These are phyloP conservation scores for Leptinotarsa juncta DNA, from an alignment of 2,888 invertebrate genomes.

Conservation along the genomic window DNA sequence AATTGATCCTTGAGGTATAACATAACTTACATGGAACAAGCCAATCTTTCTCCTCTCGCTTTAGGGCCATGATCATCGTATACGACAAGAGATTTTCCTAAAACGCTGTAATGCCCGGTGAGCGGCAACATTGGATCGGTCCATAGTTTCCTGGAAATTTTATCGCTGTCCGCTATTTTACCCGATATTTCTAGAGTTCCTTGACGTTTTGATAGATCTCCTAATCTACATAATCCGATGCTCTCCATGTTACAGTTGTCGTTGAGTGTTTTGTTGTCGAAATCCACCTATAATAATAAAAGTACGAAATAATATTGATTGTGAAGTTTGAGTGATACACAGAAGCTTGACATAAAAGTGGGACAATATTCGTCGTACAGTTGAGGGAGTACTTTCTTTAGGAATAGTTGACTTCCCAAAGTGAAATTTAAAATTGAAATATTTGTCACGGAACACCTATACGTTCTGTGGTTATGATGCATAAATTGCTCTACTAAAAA, in stretches of 20 bases:
- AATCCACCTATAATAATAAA: constrained; percentile 67
- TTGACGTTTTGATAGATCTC: constrained; percentile 81
- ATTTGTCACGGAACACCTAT: too few relatives aligned
- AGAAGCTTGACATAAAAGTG: too few relatives aligned
- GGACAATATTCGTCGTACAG: too few relatives aligned
- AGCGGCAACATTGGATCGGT: constrained; percentile 83
- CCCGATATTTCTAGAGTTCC: constrained; percentile 82
- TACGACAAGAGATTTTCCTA: constrained; percentile 87
- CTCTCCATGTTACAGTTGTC: constrained; percentile 70
- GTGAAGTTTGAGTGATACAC: too few relatives aligned
- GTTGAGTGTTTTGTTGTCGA: constrained; percentile 71
- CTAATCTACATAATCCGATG: constrained; percentile 76
- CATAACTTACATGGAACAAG: constrained; percentile 81
- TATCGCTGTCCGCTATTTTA: constrained; percentile 73
- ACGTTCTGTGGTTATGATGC: too few relatives aligned
- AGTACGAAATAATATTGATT: too few relatives aligned
- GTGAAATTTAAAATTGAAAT: too few relatives aligned
- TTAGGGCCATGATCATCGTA: constrained; percentile 90
- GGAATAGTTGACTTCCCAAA: too few relatives aligned
- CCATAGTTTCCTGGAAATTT: constrained; percentile 79
- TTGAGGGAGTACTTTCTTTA: too few relatives aligned
- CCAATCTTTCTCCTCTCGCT: constrained; percentile 88
- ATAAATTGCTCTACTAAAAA: too few relatives aligned
- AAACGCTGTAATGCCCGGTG: constrained; percentile 77
- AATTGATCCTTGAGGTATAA: not conserved